These are phyloP conservation scores for Diloba caeruleocephala DNA, from an alignment of 2,888 invertebrate genomes.

Conservation along the genomic window DNA sequence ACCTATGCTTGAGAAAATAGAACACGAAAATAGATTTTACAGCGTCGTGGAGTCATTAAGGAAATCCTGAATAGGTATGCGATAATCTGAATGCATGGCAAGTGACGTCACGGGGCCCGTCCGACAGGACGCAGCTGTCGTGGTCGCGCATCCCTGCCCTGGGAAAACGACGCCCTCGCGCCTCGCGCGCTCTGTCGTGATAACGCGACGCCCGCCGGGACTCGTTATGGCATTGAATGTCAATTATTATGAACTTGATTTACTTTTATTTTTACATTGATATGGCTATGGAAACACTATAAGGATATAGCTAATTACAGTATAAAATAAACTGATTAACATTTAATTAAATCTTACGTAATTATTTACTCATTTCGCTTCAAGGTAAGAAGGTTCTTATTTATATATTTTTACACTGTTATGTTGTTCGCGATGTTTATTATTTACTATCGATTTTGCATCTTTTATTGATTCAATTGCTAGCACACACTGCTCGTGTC, in stretches of 20 bases:
- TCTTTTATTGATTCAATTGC: no score
- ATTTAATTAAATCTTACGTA: background rate
- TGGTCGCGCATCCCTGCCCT: constrained; percentile 61
- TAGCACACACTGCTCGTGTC: no score
- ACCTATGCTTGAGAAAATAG: constrained; percentile 8
- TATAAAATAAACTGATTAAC: background rate
- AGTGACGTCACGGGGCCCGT: constrained; percentile 59
- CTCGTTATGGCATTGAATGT: constrained; percentile 67
- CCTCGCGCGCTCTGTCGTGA: constrained; percentile 53
- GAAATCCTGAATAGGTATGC: constrained; percentile 60
- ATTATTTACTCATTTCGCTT: no score
- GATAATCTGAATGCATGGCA: constrained; percentile 34
- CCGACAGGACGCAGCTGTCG: constrained; percentile 55
- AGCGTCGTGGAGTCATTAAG: constrained; percentile 43
- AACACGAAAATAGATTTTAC: constrained; percentile 27
- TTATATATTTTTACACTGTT: no score
- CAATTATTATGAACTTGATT: constrained; percentile 76
- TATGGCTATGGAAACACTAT: constrained; percentile 18
- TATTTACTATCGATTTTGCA: no score
- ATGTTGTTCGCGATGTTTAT: background rate
- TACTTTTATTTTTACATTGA: constrained; percentile 58
- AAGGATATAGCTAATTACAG: constrained; percentile 1
- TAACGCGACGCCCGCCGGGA: constrained; percentile 42
- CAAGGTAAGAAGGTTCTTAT: no score
- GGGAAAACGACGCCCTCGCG: constrained; percentile 75